Evolutionary conservation across 2,797 vertebrate genomes (phyloP), one percentile per base, ranked within the genome.

Genomic region (Galaxias olidus): DNA sequence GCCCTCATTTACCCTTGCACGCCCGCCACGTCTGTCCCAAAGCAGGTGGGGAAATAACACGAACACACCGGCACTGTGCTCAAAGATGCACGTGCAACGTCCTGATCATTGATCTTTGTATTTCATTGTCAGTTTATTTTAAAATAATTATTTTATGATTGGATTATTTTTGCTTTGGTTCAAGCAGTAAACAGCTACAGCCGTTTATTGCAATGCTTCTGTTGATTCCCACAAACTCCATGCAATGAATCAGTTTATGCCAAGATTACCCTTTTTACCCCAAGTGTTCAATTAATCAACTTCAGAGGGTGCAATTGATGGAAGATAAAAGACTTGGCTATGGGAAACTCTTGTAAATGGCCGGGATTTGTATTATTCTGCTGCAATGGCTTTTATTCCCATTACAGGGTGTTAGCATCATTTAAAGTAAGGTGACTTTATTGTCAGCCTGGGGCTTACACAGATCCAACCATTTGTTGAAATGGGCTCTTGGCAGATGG

Each of bases 221-320:
- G 49, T 63, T 59, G 46, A 75, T 75, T 77, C 62, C 68, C 59
- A 15, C 47, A 45, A 69, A 74, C 57, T 78, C 59, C 49, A 46
- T 78, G 71, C 56, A 11, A 70, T 0, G 17, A 49, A 63, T 80
- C 62, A 43, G 62, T 71, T 73, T 67, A 12, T 1, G 72, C 64
- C 65, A 75, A 82, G 80, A 78, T 86, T 82, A 73, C 65, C 50
- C 40, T 63, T 78, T 87, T 82, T 72, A 84, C 76, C 73, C 73
- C 64, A 71, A 79, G 65, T 69, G 76, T 85, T 84, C 80, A 83
- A 82, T 89, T 84, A 88, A 86, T 87, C 82, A 87, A 75, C 78
- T 82, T 89, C 82, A 86, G 77, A 65, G 48, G 75, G 54, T 49
- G 9, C 47, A 75, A 74, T 86, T 75, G 76, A 81, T 74, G 66